Evolutionary conservation across 2,113 vertebrate genomes (phyloP).

Genomic region (Tautogolabrus adspersus): DNA sequence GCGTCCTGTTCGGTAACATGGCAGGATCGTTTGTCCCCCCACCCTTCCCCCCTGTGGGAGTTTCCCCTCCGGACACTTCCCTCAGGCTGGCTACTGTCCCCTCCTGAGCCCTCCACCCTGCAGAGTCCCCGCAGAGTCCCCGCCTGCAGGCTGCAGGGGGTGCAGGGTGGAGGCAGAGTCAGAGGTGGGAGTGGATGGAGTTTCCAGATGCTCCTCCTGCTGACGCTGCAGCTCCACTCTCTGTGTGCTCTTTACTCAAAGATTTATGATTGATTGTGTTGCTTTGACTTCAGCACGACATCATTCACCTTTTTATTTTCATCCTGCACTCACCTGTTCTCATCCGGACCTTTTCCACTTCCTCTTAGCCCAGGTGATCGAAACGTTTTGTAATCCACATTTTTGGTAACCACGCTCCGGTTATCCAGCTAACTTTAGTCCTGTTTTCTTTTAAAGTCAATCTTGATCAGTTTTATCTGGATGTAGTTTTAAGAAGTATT

Average conservation of each 20-base stretch:
- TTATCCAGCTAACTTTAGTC: too few relatives aligned
- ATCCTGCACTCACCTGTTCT: conserved; percentile 15
- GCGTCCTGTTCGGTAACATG: conserved; percentile 44
- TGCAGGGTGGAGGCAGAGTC: conserved; percentile 40
- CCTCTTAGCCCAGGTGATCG: too few relatives aligned
- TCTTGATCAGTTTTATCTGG: too few relatives aligned
- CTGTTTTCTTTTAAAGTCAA: too few relatives aligned
- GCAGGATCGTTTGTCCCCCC: conserved; percentile 59
- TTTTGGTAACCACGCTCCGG: too few relatives aligned
- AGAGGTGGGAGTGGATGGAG: conserved; percentile 65
- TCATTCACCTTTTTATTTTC: neutral
- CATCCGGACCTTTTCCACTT: too few relatives aligned
- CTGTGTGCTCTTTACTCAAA: neutral
- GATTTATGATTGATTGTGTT: conserved; percentile 29
- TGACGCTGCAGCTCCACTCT: conserved; percentile 42
- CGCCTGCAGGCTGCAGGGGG: conserved; percentile 57
- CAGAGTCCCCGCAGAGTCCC: conserved; percentile 36
- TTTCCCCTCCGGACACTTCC: conserved; percentile 57
- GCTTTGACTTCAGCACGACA: conserved; percentile 18
- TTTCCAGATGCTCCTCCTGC: conserved; percentile 79
- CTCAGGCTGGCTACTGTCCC: conserved; percentile 51
- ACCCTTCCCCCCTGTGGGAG: conserved; percentile 61
- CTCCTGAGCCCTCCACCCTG: conserved; percentile 19
- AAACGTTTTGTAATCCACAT: too few relatives aligned
- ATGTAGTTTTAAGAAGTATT: too few relatives aligned